Conservation (phyloP, 2,888 invertebrate species). For the Neocrepidodera transversa region DNA sequence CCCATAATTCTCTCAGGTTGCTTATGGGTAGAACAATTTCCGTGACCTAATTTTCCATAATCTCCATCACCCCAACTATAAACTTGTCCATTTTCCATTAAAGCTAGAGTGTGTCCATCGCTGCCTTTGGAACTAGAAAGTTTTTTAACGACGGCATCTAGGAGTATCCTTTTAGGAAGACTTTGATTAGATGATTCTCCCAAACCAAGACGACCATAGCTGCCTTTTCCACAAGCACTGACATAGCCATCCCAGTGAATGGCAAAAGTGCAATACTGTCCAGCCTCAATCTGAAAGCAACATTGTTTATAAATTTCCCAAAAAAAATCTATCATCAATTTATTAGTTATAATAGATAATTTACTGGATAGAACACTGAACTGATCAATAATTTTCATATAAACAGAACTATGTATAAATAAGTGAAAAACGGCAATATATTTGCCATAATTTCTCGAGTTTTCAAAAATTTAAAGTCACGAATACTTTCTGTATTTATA, state of each 20-base stretch:
- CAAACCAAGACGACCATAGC: constrained; percentile 69
- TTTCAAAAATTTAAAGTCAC: too few species aligned
- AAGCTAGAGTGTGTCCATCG: constrained; percentile 66
- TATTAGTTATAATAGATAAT: too few species aligned
- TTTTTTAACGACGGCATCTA: constrained; percentile 63
- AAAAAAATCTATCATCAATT: too few species aligned
- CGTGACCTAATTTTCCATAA: constrained; percentile 66
- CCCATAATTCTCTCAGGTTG: constrained; percentile 64
- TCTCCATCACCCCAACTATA: constrained; percentile 69
- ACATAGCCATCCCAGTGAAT: constrained; percentile 66
- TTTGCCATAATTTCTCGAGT: too few species aligned
- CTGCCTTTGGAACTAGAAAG: constrained; percentile 67
- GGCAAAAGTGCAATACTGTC: constrained; percentile 70
- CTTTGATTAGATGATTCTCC: constrained; percentile 69
- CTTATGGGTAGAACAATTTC: constrained; percentile 63
- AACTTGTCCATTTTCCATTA: constrained; percentile 63
- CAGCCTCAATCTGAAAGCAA: constrained; percentile 65
- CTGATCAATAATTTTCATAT: too few species aligned
- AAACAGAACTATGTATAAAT: too few species aligned
- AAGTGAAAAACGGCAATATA: too few species aligned
- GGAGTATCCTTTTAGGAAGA: constrained; percentile 63
- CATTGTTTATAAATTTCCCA: neutral
- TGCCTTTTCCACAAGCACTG: constrained; percentile 70
- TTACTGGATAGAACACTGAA: too few species aligned
- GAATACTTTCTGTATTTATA: too few species aligned